phyloP scores from a whole-genome alignment of 2,113 vertebrate genomes.

The Blennius ocellaris region DNA sequence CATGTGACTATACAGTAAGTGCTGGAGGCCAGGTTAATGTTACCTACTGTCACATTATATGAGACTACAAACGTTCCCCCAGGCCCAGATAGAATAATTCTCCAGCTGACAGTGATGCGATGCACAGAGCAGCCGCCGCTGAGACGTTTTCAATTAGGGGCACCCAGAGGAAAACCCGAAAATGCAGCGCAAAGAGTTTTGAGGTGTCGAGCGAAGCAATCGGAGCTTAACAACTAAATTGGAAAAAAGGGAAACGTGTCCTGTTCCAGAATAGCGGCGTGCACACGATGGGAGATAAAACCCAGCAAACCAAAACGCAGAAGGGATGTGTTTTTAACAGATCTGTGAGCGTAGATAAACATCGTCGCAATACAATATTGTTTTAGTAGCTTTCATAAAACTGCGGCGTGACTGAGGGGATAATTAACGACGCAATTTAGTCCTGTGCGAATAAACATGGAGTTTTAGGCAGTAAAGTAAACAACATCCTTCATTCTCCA shows the following conservation, averaged over 20 bases:
- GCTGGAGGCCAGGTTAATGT: background rate
- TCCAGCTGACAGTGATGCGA: slow-evolving; percentile 34
- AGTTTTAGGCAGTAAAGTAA: background rate
- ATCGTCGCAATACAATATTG: too few relatives aligned
- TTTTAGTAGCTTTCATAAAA: too few relatives aligned
- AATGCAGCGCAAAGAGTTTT: slow-evolving; percentile 25
- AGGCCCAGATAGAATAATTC: background rate
- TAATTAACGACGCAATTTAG: too few relatives aligned
- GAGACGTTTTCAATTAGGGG: slow-evolving; percentile 27
- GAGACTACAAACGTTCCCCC: background rate
- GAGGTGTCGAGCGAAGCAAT: background rate
- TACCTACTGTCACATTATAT: background rate
- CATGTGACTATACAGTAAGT: too few relatives aligned
- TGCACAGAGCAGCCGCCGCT: slow-evolving; percentile 10
- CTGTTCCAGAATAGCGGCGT: slow-evolving; percentile 2
- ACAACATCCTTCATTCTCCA: background rate
- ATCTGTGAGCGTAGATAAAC: background rate
- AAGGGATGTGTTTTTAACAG: background rate
- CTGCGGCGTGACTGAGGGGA: too few relatives aligned
- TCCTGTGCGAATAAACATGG: background rate
- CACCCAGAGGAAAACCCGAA: background rate
- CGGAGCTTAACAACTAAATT: background rate
- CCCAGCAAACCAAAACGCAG: background rate
- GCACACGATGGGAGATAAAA: background rate
- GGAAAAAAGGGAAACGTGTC: background rate